Base-by-base conservation (phyloP, 2,113 vertebrate species). In the Zingel zingel region DNA sequence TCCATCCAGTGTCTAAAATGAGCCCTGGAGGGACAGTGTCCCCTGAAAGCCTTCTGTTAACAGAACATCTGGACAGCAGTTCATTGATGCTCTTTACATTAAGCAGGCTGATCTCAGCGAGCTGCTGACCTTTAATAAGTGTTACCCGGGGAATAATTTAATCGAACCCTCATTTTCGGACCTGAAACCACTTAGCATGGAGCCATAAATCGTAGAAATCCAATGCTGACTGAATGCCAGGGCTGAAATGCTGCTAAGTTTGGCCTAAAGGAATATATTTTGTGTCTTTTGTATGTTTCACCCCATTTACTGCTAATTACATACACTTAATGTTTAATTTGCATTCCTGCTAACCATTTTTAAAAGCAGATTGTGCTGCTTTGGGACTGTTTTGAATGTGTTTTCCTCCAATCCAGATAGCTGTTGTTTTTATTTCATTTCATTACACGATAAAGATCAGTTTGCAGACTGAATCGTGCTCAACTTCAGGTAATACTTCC, bases 131-230 rank as follows among this genome's bases (percentile, higher is more conserved):
- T 85, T 90, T 51, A 18, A 77, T 88, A 61, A 85, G 56, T 75
- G 79, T 61, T 50, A 54, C 81, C 79, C 57, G 21, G 58, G 66
- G 79, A 76, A 86, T 88, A 85, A 86, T 89, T 85, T 83, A 64
- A 89, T 92, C 75, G 70, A 79, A 72, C 50, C 63, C 74, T 74
- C 51, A 48, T 86, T 86, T 77, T 74, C 53, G 81, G 87, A 85
- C 65, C 65, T 84, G 82, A 85, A 85, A 81, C 23, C 86, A 83
- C 84, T 87, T 84, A 88, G 47, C 64, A 62, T 3, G 39, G 59
- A 79, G 82, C 79, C 61, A 83, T 89, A 87, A 88, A 91, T 79
- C 53, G 59, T 53, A 53, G 59, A 79, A 86, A 83, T 69, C 71
- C 77, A 75, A 83, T 75, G 59, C 18, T 58, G 79, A 64, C 53